A percentile compares a stretch with the other conserved stretches of the same genome.
Conservation (phyloP, 2,888 invertebrate genomes). For the Philereme vetulata region DNA sequence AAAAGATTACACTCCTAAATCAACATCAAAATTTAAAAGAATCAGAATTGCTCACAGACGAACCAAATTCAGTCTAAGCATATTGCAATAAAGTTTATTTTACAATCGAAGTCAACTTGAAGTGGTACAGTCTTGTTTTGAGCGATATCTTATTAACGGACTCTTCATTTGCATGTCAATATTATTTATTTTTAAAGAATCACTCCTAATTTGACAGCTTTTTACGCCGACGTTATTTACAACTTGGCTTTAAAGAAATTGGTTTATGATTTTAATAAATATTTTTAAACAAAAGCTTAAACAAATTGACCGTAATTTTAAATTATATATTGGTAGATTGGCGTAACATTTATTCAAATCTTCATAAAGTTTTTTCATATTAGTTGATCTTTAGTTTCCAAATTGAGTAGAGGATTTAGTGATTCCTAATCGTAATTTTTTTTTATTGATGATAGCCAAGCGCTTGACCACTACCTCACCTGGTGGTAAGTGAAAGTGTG, state of each 20-base stretch:
- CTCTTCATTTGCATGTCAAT: constrained; percentile 36
- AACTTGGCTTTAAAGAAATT: constrained; percentile 18
- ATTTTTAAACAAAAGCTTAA: constrained; percentile 17
- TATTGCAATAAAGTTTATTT: background rate
- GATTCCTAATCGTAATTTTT: too few relatives aligned
- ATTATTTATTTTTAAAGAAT: constrained; percentile 38
- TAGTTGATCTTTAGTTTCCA: too few relatives aligned
- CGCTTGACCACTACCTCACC: too few relatives aligned
- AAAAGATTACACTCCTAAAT: background rate
- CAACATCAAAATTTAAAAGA: background rate
- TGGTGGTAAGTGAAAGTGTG: too few relatives aligned
- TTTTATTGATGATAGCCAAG: too few relatives aligned
- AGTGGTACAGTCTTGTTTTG: background rate
- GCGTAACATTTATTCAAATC: too few relatives aligned
- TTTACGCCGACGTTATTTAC: constrained; percentile 33
- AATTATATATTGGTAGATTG: background rate
- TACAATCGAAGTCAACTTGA: background rate
- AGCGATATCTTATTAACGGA: constrained; percentile 20
- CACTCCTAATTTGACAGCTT: constrained; percentile 39
- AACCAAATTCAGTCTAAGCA: background rate
- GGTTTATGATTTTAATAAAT: constrained; percentile 14
- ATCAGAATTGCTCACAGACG: background rate
- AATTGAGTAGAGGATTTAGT: too few relatives aligned
- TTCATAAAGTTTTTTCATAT: too few relatives aligned
- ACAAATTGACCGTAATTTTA: background rate